Evolutionary conservation across 2,888 invertebrate genomes (phyloP), one percentile per base, ranked within the genome.

Genomic region (Drosophila longiperda): DNA sequence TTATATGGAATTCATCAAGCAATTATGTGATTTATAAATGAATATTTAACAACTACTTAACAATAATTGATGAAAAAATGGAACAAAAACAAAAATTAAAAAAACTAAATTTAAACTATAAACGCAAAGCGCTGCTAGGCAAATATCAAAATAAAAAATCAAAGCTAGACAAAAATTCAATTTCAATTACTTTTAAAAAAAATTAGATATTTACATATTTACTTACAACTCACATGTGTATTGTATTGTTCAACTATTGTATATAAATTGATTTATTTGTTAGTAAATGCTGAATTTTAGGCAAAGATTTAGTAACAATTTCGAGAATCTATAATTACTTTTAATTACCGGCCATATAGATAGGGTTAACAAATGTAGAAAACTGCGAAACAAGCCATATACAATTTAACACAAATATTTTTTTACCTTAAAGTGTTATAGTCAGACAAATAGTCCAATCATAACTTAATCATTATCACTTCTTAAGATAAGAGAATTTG

Each of bases 1-100:
- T 82, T 82, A 73, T 82, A 86, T 81, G 86, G 75, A 87, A 87
- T 89, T 88, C 90, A 88, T 88, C 90, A 88, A 88, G 89, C 90
- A 83, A 87, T 91, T 85, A 90, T 90, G 90, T 90, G 90, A 90
- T 90, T 90, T 91, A 87, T 82, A 89, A 84, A 84, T 73, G 78
- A 80, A 82, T 78, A 82, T 69, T 86, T 78, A 82, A 84, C 81
- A 85, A 85, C 80, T 88, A 84, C 67, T 83, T 80, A 87, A 88
- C 84, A 86, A 88, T 83, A 88, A 86, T 84, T 88, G 82, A 84
- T 78, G 83, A 73, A 73, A 63, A 20, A 59, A 34, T 40, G 26
- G n/a, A 59, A 42, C 15, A 61, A 49, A 45, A 53, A 59, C 58
- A 63, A 66, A 54, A 78, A 77, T 50, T 40, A 42, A 55, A 62